These are phyloP conservation scores for Corythaixoides concolor DNA, from an alignment of 2,113 vertebrate genomes.

Conservation along the genomic window DNA sequence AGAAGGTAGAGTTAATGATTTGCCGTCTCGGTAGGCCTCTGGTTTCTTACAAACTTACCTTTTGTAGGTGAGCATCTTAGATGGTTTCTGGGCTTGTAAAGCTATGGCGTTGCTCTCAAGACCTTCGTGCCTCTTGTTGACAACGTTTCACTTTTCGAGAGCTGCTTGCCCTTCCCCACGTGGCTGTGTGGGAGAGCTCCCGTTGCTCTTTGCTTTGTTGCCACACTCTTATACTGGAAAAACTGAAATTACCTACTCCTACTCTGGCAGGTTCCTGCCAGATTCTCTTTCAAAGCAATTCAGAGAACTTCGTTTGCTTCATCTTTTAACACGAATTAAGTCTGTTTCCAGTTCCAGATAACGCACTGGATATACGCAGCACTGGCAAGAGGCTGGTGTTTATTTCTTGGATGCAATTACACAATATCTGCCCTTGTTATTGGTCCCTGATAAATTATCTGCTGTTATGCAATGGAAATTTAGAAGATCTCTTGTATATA, in stretches of 20 bases:
- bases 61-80: background rate
- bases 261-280: background rate
- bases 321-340: background rate
- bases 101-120: background rate
- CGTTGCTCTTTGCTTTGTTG: background rate
- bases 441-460: background rate
- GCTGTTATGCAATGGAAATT: background rate
- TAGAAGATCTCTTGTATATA: background rate
- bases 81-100: background rate
- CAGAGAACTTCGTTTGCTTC: background rate
- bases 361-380: background rate
- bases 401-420: background rate
- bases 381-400: slow-evolving; percentile 6
- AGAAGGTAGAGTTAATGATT: background rate
- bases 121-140: background rate
- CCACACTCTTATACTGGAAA: background rate
- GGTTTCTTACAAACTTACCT: background rate
- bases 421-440: background rate
- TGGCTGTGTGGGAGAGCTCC: background rate
- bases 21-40: background rate
- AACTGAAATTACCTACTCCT: background rate
- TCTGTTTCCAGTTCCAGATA: slow-evolving; percentile 23
- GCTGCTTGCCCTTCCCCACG: accelerated
- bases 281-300: background rate
- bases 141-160: background rate